Evolutionary conservation across 2,888 invertebrate species (phyloP), one percentile per base, ranked within the genome.

Genomic region (Entomobrya proxima): DNA sequence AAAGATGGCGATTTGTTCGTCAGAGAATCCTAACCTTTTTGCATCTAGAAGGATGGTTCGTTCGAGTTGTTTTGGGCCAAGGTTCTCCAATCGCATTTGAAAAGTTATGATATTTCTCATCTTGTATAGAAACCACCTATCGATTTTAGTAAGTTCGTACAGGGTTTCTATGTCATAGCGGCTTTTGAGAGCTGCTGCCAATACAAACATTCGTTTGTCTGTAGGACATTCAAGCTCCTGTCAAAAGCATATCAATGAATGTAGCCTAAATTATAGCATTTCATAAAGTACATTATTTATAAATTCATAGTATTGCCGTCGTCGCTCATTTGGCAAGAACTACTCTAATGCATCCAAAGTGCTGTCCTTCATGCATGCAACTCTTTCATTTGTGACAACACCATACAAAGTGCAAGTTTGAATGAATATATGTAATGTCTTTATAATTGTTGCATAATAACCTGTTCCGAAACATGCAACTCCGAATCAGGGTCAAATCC

Each of bases 1-100:
- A 30, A 95, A 95, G 9, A 93, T 93, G 0, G 98, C 98, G 86
- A 99, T 97, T 92, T 99, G 99, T 91, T 97, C 97, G 92, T 99
- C 99, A 3, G 98, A 98, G 92, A 99, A 99, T 2, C 99, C 99
- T 37, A 97, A 93, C 91, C 96, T 95, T 91, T 99, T 99, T 0
- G 98, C 98, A 89, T 94, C 93, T 76, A 96, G 92, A 37, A 99
- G 92, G 15, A 95, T 91, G 0, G 94, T 93, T 27, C 92, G 92
- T 0, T 94, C 93, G n/a, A 97, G 92, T 37, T 94, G 93, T 15
- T 93, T 93, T 80, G 94, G 93, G 87, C 94, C 94, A 0, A 94
- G 93, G 6, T 92, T 92, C 91, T 97, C 96, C 87, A 98, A 92
- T 0, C 92, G 91, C 18, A 92, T 92, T 84, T 96, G 95, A 90